Conservation (phyloP, 2,888 invertebrate species). For the Lycaena phlaeas region DNA sequence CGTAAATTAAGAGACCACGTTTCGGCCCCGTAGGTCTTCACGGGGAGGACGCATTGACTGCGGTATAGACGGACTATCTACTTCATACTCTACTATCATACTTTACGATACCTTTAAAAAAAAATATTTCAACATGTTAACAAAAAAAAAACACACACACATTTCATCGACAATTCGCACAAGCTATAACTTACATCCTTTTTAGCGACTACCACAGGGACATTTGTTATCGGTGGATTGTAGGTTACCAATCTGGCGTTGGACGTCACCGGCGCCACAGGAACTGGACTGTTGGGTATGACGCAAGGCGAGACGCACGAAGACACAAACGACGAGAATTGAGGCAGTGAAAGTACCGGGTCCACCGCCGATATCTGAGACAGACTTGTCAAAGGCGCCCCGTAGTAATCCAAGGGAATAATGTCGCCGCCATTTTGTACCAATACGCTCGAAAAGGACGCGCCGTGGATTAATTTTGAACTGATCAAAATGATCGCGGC, state of each 20-base stretch:
- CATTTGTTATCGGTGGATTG: constrained; percentile 30
- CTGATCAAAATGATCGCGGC: constrained; percentile 20
- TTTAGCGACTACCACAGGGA: constrained; percentile 36
- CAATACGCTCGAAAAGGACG: constrained; percentile 48
- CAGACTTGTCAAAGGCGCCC: constrained; percentile 27
- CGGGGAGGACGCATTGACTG: no score
- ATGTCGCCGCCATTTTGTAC: constrained; percentile 37
- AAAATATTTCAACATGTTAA: no score
- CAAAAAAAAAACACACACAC: no score
- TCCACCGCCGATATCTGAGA: constrained; percentile 35
- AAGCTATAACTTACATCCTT: constrained; percentile 49
- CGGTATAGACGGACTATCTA: no score
- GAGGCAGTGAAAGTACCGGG: constrained; percentile 28
- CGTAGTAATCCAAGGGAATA: constrained; percentile 39
- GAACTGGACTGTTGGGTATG: constrained; percentile 31
- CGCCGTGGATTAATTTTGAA: constrained; percentile 27
- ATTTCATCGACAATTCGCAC: no score
- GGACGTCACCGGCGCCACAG: constrained; percentile 28
- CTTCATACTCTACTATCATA: no score
- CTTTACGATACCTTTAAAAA: no score
- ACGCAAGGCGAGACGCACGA: constrained; percentile 51
- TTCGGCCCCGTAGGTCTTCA: no score
- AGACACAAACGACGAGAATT: constrained; percentile 28
- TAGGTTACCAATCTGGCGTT: constrained; percentile 40
- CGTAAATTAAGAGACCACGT: no score